Evolutionary conservation across 2,113 vertebrate genomes (phyloP), one percentile per base, ranked within the genome.

Genomic region (Spheniscus mendiculus): DNA sequence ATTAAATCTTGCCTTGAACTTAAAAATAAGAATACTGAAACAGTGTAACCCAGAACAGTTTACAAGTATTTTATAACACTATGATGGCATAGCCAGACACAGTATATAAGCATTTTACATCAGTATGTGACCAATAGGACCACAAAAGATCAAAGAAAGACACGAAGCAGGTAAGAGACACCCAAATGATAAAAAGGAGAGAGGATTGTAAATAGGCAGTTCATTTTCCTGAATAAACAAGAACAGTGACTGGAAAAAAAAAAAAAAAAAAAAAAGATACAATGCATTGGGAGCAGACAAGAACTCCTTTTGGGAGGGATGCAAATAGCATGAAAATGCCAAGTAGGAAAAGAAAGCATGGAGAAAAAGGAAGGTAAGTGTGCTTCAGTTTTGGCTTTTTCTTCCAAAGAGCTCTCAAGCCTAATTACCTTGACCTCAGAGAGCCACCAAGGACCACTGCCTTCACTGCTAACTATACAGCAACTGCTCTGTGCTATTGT

Each of bases 91-190:
- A 74, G 27, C 32, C 21, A n/a, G 36, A 42, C 30, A 42, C 11
- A 32, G 12, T 44, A 36, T 42, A 30, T 42, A 42, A 65, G 7
- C 9, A 29, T 66, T 89, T 66, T 38, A 52, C 15, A 67, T 87
- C 14, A 44, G 2, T 42, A 27, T 55, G 17, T 69, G 27, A 69
- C 16, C 30, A 58, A 12, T 11, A 56, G 11, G 25, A 36, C 6
- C 11, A 53, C 15, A 74, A 92, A 74, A 66, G 29, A 2, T n/a
- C 15, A 52, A 76, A 44, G 42, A 53, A 26, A 71, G 13, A 36
- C 13, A 36, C 6, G 15, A 10, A 26, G 12, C 2, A 3, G 0
- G 6, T 22, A 52, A 6, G 12, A 91, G 15, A 45, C 2, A 40
- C 18, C 6, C 15, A 62, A 66, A 52, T 65, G 20, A 67, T 53